Evolutionary conservation across 2,797 vertebrate species (phyloP), one percentile per base, ranked within the genome.

Genomic region (Sebastes minor): DNA sequence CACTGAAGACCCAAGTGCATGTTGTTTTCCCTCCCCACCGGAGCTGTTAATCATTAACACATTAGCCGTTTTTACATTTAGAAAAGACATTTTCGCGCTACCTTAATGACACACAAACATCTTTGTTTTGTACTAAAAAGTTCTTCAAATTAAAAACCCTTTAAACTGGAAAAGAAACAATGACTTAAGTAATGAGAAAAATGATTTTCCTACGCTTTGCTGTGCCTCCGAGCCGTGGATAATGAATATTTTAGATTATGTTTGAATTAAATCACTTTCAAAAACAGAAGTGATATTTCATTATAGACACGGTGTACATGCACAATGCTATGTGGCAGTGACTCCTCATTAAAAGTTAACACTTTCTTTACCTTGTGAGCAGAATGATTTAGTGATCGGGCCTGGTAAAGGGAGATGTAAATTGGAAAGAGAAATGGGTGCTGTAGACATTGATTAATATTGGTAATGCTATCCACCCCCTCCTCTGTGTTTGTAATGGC

Each of bases 361-460:
- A 95, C 95, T 96, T 96, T 96, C 92, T 93, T 78, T 74, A 70
- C 80, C 32, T 53, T 7, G 13, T 90, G 95, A 95, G 90, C 75
- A 57, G 53, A 63, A 70, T 97, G 96, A 97, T 97, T 97, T 97
- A 97, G 93, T 95, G 95, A 96, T 93, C 95, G 92, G 94, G 93
- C 94, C 92, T 89, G 95, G 79, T 86, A 95, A 96, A 85, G 72
- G 74, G 96, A 96, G 95, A 96, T 96, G 97, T 95, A 97, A 97
- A 98, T 96, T 96, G 94, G 94, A 92, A 95, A 97, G 96, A 97
- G 96, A 96, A 97, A 97, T 97, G 87, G 95, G 94, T 92, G 93
- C 94, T 92, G 94, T 23, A 95, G 97, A 97, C 96, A 96, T 97
- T 98, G 97, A 99, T 98, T 97, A 97, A 98, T 98, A 98, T 97